Conservation (phyloP, 92 coral and sea anemone genomes). For the Pocillopora grandis region DNA sequence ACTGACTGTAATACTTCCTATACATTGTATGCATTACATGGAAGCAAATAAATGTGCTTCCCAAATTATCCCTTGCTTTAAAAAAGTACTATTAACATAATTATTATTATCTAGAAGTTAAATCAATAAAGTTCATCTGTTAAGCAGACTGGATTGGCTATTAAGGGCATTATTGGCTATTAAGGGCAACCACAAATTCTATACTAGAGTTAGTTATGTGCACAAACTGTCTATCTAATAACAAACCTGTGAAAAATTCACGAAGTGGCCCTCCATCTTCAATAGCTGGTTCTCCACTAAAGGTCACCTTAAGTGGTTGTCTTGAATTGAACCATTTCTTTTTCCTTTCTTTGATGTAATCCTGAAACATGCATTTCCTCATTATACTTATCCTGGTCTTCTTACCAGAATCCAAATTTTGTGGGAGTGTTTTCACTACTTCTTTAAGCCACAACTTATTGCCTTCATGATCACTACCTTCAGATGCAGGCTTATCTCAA, state of each 20-base stretch:
- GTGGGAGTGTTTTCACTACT: not conserved
- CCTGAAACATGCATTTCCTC: constrained; percentile 56
- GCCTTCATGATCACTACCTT: constrained; percentile 29
- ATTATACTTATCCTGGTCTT: constrained; percentile 50
- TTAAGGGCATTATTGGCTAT: not conserved
- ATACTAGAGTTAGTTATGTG: constrained; percentile 11
- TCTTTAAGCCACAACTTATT: constrained; percentile 3
- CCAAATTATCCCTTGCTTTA: not conserved
- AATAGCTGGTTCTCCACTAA: constrained; percentile 68
- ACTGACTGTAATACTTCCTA: not conserved
- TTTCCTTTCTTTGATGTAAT: constrained; percentile 31
- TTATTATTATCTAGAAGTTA: constrained; percentile 16
- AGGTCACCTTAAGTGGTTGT: constrained; percentile 59
- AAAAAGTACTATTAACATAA: constrained; percentile 3
- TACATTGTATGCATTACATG: not conserved
- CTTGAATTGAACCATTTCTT: constrained; percentile 40
- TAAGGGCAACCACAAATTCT: constrained; percentile 11
- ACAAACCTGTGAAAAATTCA: constrained; percentile 77
- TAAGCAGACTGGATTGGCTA: constrained; percentile 18
- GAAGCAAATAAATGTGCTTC: constrained; percentile 22
- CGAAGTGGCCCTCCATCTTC: constrained; percentile 81
- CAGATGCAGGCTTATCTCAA: constrained; percentile 17
- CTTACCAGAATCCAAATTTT: constrained; percentile 6
- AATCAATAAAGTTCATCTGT: constrained; percentile 21
- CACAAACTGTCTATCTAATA: constrained; percentile 19